Base-by-base conservation (phyloP, 1,140 invertebrate genomes). In the Apis cerana region DNA sequence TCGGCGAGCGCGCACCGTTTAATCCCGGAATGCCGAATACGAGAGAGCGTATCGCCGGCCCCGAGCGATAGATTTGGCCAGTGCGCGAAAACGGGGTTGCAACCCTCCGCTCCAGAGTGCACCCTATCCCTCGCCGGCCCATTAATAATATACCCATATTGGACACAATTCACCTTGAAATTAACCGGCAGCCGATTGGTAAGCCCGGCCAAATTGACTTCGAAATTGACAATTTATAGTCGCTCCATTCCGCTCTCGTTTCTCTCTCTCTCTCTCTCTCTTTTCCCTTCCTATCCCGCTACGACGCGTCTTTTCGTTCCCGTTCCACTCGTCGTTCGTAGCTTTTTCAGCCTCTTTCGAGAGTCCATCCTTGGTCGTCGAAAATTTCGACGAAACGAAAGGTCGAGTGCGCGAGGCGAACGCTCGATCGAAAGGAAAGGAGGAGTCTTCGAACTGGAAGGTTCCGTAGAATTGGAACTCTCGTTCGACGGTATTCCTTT, bases 91-190 rank as follows among this genome's bases (percentile, higher is more conserved):
- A 93, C 91, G 91, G 93, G 92, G 92, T 91, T 92, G 90, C 92
- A 92, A 93, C 90, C 86, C 87, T 90, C 85, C 68, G 79, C 69
- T 74, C 43, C 65, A 77, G 54, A 80, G 88, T 85, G 83, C 86
- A 89, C 91, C 90, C 91, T 93, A 91, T 92, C 93, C 91, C 91
- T 91, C 90, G 88, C 67, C 88, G 90, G 90, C 89, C 92, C 93
- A 94, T 94, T 94, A 94, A 94, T 94, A 94, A 94, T 94, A 94
- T 92, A 94, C 94, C 93, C 94, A 94, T 94, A 94, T 94, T 94
- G 94, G 93, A 94, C 94, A 94, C 94, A 94, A 94, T 94, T 94
- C 94, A 94, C 93, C 94, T 94, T 94, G 93, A 94, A 94, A 94
- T 94, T 94, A 94, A 94, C 94, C 93, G 91, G 93, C 91, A 92